Evolutionary conservation across 2,888 invertebrate species (phyloP), one percentile per base, ranked within the genome.

Genomic region (Agrenia bidenticulata): DNA sequence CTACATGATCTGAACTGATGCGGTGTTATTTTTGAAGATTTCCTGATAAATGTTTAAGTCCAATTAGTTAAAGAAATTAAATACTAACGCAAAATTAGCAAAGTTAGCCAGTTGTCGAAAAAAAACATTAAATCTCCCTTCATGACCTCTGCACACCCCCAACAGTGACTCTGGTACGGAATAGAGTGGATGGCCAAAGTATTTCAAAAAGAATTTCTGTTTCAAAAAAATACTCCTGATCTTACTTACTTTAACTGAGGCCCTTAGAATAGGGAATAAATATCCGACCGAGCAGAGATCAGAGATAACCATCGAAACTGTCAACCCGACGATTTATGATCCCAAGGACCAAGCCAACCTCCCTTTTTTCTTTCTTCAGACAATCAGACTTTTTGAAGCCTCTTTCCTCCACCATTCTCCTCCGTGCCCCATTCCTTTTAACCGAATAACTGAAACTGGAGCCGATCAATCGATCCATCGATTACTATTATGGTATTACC

Each of bases 281-380:
- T 70, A 70, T 70, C 70, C 70, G 67, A 67, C 67, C 55, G 70
- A 66, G 67, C 66, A 67, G 63, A 70, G 70, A 67, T 70, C 70
- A 70, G 55, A 64, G 70, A 70, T 70, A 65, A 32, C 70, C 63
- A 70, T 70, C 70, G 67, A 66, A 67, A 66, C 70, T 70, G 70
- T 70, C 70, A 70, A 67, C 65, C 57, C 49, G 62, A 66, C 58
- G 70, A 70, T 70, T 70, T 70, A 70, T 70, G 67, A 70, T 67
- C 64, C 64, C 21, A 39, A 57, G 24, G 42, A 63, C 63, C 56
- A 21, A 61, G 57, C 63, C 59, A 64, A 37, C 54, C 59, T 53
- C 27, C 55, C 32, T 32, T 32, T 53, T 32, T 55, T 51, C 19
- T 55, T 55, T 32, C 32, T 27, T 57, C 23, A 60, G 56, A 54